Conservation (phyloP, 2,888 invertebrate species). For the Amiota mariae region DNA sequence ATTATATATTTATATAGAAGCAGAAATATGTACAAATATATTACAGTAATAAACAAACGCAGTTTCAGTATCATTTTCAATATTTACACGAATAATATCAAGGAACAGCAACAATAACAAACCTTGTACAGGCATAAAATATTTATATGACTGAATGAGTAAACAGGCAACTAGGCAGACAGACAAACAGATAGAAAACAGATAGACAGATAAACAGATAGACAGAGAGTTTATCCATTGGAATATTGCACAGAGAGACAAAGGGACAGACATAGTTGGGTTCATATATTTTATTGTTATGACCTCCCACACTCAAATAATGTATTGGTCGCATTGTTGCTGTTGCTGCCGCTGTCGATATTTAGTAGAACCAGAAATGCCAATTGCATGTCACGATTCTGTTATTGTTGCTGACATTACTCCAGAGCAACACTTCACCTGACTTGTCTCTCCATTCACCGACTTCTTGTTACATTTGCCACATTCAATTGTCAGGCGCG, state of each 20-base stretch:
- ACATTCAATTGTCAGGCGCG: neutral
- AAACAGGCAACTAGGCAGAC: neutral
- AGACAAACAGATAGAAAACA: too few relatives aligned
- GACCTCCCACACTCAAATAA: slow-evolving; percentile 2
- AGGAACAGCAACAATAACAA: neutral
- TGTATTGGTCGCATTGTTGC: neutral
- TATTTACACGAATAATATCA: slow-evolving; percentile 10
- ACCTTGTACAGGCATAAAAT: neutral
- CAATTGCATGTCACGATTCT: neutral
- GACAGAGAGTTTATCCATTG: too few relatives aligned
- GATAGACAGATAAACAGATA: neutral
- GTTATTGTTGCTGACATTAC: slow-evolving; percentile 3
- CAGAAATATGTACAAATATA: neutral
- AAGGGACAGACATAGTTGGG: too few relatives aligned
- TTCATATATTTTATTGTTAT: neutral
- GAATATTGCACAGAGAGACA: neutral
- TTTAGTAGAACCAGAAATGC: neutral
- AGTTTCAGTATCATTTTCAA: slow-evolving; percentile 6
- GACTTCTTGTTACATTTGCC: neutral
- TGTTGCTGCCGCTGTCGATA: neutral
- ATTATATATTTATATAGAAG: too few relatives aligned
- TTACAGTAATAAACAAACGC: neutral
- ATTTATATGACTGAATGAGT: neutral
- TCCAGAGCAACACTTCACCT: too few relatives aligned
- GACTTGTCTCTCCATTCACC: neutral